Percentiles rank a stretch among this genome's conserved stretches.
Conservation (phyloP, 2,113 vertebrate genomes). For the Mustela nigripes region DNA sequence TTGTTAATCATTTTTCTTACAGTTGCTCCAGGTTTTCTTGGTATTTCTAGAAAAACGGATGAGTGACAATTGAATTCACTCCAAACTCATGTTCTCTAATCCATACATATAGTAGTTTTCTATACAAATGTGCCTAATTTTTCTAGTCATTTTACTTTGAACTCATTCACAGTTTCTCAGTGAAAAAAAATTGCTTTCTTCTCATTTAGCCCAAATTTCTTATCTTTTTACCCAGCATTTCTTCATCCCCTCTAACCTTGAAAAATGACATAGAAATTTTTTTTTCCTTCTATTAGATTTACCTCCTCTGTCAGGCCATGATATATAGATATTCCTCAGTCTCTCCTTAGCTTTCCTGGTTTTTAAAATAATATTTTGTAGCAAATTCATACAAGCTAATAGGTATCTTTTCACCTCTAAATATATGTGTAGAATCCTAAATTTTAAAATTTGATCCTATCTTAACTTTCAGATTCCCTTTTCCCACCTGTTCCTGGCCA, state of each 20-base stretch:
- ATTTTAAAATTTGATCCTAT: background rate
- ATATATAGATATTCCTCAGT: background rate
- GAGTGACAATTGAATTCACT: background rate
- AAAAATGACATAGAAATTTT: background rate
- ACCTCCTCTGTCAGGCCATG: background rate
- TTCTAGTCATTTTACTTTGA: background rate
- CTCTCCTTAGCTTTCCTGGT: background rate
- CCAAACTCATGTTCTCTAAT: background rate
- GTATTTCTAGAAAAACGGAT: background rate
- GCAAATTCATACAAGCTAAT: background rate
- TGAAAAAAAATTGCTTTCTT: background rate
- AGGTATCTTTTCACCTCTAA: background rate
- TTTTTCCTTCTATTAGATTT: background rate
- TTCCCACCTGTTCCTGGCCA: background rate
- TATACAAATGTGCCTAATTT: background rate
- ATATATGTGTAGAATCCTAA: background rate
- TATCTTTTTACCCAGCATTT: background rate
- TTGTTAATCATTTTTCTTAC: background rate
- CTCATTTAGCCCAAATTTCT: background rate
- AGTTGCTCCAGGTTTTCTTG: background rate
- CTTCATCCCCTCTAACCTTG: background rate
- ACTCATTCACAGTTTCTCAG: background rate
- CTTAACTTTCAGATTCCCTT: background rate
- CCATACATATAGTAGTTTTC: background rate
- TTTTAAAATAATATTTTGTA: background rate